Evolutionary conservation across 2,797 vertebrate species (phyloP), one percentile per base, ranked within the genome.

Genomic region (Enteromius unitaeniatus): DNA sequence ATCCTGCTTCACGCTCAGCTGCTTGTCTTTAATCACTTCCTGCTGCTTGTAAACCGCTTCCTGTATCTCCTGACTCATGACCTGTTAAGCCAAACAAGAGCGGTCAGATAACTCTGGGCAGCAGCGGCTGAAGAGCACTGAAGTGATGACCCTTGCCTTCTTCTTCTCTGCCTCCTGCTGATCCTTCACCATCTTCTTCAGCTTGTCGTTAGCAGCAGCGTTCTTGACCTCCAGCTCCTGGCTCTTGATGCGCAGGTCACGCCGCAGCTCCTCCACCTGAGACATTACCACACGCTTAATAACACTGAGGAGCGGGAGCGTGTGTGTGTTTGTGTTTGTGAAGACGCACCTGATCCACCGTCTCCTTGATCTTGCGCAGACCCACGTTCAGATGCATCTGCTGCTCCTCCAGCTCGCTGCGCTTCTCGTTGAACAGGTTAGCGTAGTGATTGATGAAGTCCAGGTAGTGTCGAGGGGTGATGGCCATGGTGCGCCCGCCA

Each of bases 361-460:
- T 99, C 91, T 99, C 98, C 86, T 99, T 99, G 91, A 99, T 99
- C 87, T 99, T 99, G 37, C 98, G 93, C 58, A 99, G 97, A 58
- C 98, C 98, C 1, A 99, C 98, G 0, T 99, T 99, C 87, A 99
- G 92, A 85, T 99, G 98, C 98, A 99, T 99, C 93, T 99, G 98
- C 92, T 99, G 98, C 86, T 99, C 98, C 90, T 99, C 98, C 89
- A 99, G 72, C 88, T 99, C 98, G 0, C 98, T 99, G 87, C 98
- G 96, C 83, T 99, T 99, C 94, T 99, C 98, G 6, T 99, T 98
- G 92, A 99, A 99, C 84, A 99, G 94, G 91, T 99, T 95, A 84
- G 98, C 98, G 0, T 99, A 99, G 91, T 99, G 98, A 89, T 99
- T 99, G 92, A 99, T 99, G 90, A 99, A 99, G 92, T 99, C 98